Base-by-base conservation (phyloP, 2,113 vertebrate genomes). In the Antechinus stuartii region DNA sequence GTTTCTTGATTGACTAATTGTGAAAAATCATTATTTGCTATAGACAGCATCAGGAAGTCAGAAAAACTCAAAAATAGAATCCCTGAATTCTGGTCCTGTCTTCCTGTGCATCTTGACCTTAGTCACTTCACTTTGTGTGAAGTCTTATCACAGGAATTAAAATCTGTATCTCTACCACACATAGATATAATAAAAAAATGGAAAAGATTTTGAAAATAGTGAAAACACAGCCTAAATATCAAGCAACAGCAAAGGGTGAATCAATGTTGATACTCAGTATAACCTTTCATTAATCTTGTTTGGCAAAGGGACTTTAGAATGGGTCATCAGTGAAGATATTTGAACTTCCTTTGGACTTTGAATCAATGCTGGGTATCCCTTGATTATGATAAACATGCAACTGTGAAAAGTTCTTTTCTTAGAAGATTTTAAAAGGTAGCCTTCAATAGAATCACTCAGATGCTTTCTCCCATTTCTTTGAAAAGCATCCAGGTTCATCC, bases 361-460 rank as follows among this genome's bases (percentile, higher is more conserved):
- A 95, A 55, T 94, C 95, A 23, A 84, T 57, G 25, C 50, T 47
- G 23, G 42, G 52, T 46, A 52, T 57, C 26, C 54, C 42, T 91
- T 56, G 35, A 68, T 90, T 30, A 90, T 93, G 56, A 90, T 90
- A 55, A 97, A 95, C 92, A 35, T 89, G 68, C 25, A 35, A 49
- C 90, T 97, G 89, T 96, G 97, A 97, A 96, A 91, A 96, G 27
- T 35, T 93, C 27, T 96, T 90, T 53, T 89, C 91, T 94, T 46
- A 92, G 0, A 1, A 95, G 46, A 91, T 96, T 97, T 84, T 61
- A 91, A 96, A 98, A 94, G 95, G 68, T 47, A 96, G 35, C 2
- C 61, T 49, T 93, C 93, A 92, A 89, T 97, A 56, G 95, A 91
- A 91, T 93, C 54, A 91, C 49, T 96, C 91, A 68, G 22, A 42